Evolutionary conservation across 2,797 vertebrate species (phyloP).

Genomic region (Chaunax sp.): DNA sequence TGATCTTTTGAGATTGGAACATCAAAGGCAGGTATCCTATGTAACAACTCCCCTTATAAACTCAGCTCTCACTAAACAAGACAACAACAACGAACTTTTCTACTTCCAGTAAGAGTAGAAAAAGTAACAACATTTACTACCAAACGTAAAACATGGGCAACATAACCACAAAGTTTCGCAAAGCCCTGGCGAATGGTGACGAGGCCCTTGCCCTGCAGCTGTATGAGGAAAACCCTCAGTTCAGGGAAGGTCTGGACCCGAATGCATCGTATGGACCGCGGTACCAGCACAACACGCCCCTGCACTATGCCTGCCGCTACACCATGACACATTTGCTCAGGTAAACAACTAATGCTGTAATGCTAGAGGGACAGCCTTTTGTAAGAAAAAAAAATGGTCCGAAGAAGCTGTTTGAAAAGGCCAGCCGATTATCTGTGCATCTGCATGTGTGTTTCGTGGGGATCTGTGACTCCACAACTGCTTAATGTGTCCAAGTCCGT

Average conservation of each 20-base stretch:
- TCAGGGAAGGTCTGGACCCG: slow-evolving; percentile 96
- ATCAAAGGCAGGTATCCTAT: too few species aligned
- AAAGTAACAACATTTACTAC: too few species aligned
- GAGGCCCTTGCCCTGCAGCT: slow-evolving; percentile 98
- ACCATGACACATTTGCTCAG: slow-evolving; percentile 97
- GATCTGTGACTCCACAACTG: slow-evolving; percentile 51
- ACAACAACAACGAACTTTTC: too few species aligned
- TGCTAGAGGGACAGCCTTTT: too few species aligned
- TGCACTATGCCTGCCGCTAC: slow-evolving; percentile 96
- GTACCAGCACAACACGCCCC: slow-evolving; percentile 97
- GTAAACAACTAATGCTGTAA: slow-evolving; percentile 66
- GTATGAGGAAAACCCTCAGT: slow-evolving; percentile 97
- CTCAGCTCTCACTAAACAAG: too few species aligned
- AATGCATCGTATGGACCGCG: slow-evolving; percentile 98
- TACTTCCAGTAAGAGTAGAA: too few species aligned
- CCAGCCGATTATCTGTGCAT: slow-evolving; percentile 47
- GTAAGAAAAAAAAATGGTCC: too few species aligned
- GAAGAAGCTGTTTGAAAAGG: too few species aligned
- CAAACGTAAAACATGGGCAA: too few species aligned
- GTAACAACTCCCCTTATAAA: too few species aligned
- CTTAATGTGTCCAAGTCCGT: slow-evolving; percentile 60
- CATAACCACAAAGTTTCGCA: slow-evolving; percentile 98
- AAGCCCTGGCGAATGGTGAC: slow-evolving; percentile 96
- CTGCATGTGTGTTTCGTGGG: slow-evolving; percentile 50
- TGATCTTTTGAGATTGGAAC: too few species aligned